Evolutionary conservation across 1,140 invertebrate species (phyloP), one percentile per base, ranked within the genome.

Genomic region (Aporrectodea caliginosa): DNA sequence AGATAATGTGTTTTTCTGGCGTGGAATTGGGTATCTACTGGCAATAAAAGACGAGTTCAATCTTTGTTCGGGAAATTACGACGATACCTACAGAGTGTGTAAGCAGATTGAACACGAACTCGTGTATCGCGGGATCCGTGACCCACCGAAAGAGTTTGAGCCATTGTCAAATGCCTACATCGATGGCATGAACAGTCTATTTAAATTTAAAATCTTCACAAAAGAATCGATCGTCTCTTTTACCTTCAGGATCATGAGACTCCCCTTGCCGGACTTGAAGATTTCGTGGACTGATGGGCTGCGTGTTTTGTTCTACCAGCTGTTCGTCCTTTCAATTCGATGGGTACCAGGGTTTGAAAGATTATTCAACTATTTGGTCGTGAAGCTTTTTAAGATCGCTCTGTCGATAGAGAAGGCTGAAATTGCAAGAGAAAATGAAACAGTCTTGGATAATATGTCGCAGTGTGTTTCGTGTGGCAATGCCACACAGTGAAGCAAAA

Each of bases 1-100:
- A 73, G 92, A 92, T n/a, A 92, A 94, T 74, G 86, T 93, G 0
- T 94, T 96, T 85, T 92, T 95, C 82, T 96, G 94, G 94, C 90
- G 91, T 69, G 92, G 93, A 0, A 91, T 96, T 35, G 94, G 94
- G 0, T 90, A 92, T 83, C 86, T 94, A 83, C 90, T 96, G 71
- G 95, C 95, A 1, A 91, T 95, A 22, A 91, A 94, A 81, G 94
- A 96, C 83, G 91, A 91, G 91, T 91, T 88, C 80, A 92, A 92
- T 82, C 88, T 92, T 33, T 92, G 91, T 81, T 83, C 85, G 0
- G 90, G 89, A 0, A 86, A 82, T 34, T 81, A 90, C 35, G 82
- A 86, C 29, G 88, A 90, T 32, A 84, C 90, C 0, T 81, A 83
- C 71, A 70, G 84, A 43, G 83, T 90, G 1, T 86, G 85, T n/a